Conservation (phyloP, 2,113 vertebrate species). For the Terrapene triunguis region DNA sequence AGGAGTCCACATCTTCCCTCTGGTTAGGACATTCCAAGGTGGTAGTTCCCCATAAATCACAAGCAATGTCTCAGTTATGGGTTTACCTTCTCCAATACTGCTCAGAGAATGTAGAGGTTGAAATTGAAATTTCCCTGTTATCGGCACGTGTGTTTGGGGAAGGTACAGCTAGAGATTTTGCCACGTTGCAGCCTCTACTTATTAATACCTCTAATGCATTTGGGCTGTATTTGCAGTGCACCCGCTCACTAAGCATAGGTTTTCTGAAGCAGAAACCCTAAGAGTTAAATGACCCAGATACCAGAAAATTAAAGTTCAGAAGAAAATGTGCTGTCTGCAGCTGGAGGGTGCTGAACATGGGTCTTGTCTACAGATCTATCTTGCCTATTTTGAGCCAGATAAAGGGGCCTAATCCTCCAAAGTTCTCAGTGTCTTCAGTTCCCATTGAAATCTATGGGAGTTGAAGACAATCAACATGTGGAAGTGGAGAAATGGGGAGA, state of each 20-base stretch:
- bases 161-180: neutral
- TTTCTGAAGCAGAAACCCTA: neutral
- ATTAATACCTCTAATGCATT: neutral
- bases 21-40: neutral
- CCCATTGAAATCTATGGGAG: fast-evolving
- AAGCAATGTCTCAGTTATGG: neutral
- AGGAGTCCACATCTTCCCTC: neutral
- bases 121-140: neutral
- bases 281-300: fast-evolving
- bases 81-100: neutral
- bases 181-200: neutral
- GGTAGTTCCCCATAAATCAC: neutral
- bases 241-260: no score
- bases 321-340: neutral
- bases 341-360: neutral
- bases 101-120: neutral
- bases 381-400: neutral
- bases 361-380: no score
- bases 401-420: neutral
- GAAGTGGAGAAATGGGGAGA: neutral
- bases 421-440: neutral
- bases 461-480: neutral
- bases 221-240: neutral
- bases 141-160: neutral
- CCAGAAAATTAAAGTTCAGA: neutral